Percentiles rank a stretch among this genome's conserved stretches.
Conservation (phyloP, 2,888 invertebrate genomes). For the Drosophila longiperda region DNA sequence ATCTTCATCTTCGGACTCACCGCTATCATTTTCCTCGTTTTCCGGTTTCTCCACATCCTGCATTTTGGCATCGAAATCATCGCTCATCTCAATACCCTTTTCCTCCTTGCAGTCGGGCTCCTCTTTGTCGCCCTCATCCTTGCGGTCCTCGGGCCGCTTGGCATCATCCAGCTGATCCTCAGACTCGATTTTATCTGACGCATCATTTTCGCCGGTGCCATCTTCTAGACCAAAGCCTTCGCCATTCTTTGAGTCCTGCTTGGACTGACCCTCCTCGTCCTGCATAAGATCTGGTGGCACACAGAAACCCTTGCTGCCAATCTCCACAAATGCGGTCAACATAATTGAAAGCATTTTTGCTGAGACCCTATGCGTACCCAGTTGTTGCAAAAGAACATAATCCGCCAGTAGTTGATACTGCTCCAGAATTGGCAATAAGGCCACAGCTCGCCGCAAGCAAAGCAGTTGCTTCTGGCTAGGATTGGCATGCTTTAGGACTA, state of each 20-base stretch:
- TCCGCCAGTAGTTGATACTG: conserved; percentile 91
- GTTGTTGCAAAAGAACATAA: conserved; percentile 91
- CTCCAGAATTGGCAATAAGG: conserved; percentile 89
- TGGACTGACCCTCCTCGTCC: conserved; percentile 88
- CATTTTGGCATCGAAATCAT: conserved; percentile 92
- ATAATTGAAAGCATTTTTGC: conserved; percentile 94
- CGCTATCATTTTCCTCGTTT: conserved; percentile 86
- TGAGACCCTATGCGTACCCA: conserved; percentile 91
- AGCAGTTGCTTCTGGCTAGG: conserved; percentile 71
- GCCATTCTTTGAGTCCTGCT: conserved; percentile 86
- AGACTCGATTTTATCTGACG: conserved; percentile 93
- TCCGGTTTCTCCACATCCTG: conserved; percentile 89
- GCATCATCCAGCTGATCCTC: conserved; percentile 97
- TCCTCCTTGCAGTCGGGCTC: conserved; percentile 93
- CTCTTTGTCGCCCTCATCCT: conserved; percentile 88
- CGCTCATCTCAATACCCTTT: conserved; percentile 97
- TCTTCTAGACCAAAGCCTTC: conserved; percentile 96
- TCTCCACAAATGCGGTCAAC: conserved; percentile 93
- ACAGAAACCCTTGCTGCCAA: conserved; percentile 96
- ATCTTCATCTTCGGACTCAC: conserved; percentile 89
- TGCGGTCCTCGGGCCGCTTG: conserved; percentile 89
- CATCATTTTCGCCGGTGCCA: conserved; percentile 94
- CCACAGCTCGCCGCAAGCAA: conserved; percentile 69
- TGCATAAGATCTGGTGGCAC: conserved; percentile 93
- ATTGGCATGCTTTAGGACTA: conserved; percentile 85